phyloP scores from a whole-genome alignment of 2,888 invertebrate species.

The Scaptomyza polygonia region DNA sequence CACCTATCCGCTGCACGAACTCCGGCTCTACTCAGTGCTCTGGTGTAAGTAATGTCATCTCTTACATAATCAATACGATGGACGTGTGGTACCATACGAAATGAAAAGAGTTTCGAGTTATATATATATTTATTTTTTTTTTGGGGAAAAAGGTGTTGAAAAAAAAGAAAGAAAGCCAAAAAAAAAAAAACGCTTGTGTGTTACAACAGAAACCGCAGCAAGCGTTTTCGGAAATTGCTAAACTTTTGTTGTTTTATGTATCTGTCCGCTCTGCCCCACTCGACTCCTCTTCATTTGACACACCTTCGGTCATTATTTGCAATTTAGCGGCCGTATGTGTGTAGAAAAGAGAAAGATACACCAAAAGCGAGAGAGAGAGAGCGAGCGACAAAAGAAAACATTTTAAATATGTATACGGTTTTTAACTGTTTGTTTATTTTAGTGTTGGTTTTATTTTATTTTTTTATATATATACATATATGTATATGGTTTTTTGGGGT shows the following conservation, averaged over 20 bases:
- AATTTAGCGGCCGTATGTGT: constrained; percentile 54
- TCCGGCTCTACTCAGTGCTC: constrained; percentile 85
- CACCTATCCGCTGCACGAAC: constrained; percentile 73
- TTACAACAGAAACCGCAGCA: constrained; percentile 1
- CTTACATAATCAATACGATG: background rate
- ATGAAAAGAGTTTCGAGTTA: constrained; percentile 1
- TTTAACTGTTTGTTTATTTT: background rate
- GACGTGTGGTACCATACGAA: background rate
- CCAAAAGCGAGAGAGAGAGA: background rate
- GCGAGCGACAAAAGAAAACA: constrained; percentile 35
- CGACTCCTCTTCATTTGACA: constrained; percentile 7
- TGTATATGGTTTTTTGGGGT: constrained; percentile 29
- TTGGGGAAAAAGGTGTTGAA: background rate
- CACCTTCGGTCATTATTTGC: constrained; percentile 61
- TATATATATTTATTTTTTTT: background rate
- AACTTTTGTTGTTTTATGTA: background rate
- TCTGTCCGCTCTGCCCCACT: background rate
- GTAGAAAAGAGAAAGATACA: constrained; percentile 17
- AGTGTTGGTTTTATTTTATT: background rate
- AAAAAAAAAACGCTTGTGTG: background rate
- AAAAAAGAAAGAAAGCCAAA: background rate
- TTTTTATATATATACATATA: too few relatives aligned
- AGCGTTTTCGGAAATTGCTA: constrained; percentile 1
- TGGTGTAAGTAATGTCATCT: constrained; percentile 86
- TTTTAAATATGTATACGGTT: constrained; percentile 26